Conservation (phyloP, 1,140 invertebrate species). For the Drosophila suzukii region DNA sequence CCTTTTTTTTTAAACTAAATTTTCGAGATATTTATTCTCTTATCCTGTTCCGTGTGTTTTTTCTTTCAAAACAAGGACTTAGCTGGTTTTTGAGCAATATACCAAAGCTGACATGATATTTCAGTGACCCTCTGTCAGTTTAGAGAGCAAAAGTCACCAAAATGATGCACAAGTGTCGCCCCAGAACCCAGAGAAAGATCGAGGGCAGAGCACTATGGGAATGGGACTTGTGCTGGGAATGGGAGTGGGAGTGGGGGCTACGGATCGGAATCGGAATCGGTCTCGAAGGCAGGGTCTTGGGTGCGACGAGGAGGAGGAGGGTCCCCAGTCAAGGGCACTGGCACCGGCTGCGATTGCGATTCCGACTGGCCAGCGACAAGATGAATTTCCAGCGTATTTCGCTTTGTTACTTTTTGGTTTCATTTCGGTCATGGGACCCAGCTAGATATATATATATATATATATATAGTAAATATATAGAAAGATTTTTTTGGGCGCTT, state of each 20-base stretch:
- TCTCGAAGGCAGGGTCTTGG: background rate
- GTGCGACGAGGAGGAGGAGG: background rate
- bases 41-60: too few relatives aligned
- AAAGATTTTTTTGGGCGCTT: slow-evolving; percentile 75
- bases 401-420: slow-evolving; percentile 67
- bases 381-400: slow-evolving; percentile 77
- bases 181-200: slow-evolving; percentile 30
- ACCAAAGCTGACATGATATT: background rate
- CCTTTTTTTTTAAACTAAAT: too few relatives aligned
- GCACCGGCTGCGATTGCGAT: slow-evolving; percentile 43
- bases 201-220: slow-evolving; percentile 8
- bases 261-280: background rate
- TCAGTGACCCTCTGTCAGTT: background rate
- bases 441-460: slow-evolving; percentile 35
- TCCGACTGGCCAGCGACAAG: slow-evolving; percentile 52
- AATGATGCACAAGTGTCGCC: slow-evolving; percentile 72
- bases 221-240: slow-evolving; percentile 7
- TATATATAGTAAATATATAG: slow-evolving; percentile 42
- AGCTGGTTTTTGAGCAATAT: background rate
- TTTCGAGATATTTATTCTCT: too few relatives aligned
- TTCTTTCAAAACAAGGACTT: too few relatives aligned
- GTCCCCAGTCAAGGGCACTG: slow-evolving; percentile 10
- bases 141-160: slow-evolving; percentile 51
- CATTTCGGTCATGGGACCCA: slow-evolving; percentile 69
- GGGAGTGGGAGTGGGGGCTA: background rate